A percentile compares a stretch with the other conserved stretches of the same genome.
These are phyloP conservation scores for Amphipoea lucens DNA, from an alignment of 2,888 invertebrate genomes.

Conservation along the genomic window DNA sequence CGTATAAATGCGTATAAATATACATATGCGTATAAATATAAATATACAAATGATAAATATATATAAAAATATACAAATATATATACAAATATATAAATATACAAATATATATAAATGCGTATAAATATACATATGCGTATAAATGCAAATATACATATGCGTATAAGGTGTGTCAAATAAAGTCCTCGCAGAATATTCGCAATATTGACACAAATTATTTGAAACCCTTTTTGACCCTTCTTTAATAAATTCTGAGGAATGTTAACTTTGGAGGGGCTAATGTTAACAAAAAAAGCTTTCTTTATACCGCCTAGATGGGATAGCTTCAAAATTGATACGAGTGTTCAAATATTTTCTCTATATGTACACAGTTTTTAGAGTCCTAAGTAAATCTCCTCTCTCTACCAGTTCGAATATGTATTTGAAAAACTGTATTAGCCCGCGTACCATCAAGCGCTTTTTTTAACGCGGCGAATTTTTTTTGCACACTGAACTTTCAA, in stretches of 20 bases:
- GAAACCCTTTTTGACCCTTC: neutral
- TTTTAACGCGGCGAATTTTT: neutral
- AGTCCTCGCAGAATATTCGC: neutral
- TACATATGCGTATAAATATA: no score
- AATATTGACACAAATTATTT: slow-evolving; percentile 9
- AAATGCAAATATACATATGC: no score
- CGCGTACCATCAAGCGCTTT: neutral
- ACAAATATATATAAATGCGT: no score
- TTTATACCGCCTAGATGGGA: neutral
- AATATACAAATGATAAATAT: no score
- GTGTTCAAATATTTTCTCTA: neutral
- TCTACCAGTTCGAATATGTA: neutral
- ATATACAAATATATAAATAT: no score
- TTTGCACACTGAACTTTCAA: neutral
- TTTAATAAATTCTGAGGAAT: neutral
- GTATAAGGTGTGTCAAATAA: neutral
- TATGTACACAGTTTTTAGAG: neutral
- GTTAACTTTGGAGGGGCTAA: neutral
- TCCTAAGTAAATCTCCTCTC: neutral
- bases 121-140: no score
- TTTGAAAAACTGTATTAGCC: neutral
- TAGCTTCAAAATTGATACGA: neutral
- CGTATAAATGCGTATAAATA: no score
- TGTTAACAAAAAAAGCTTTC: neutral
- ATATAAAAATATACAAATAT: no score